phyloP scores from a whole-genome alignment of 2,113 vertebrate genomes.

The Lynx canadensis region DNA sequence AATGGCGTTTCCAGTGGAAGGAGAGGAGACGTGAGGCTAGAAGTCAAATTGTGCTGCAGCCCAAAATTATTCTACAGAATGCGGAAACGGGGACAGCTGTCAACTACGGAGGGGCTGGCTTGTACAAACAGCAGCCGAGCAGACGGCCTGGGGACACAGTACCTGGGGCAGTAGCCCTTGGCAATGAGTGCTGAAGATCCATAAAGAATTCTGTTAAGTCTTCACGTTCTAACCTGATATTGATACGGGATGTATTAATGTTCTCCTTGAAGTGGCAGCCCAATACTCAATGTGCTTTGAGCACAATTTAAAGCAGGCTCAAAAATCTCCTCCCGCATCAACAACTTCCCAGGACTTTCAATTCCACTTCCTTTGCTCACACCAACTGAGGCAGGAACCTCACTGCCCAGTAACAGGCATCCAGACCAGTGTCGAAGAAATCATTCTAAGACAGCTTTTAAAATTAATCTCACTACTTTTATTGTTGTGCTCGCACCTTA shows the following conservation, averaged over 20 bases:
- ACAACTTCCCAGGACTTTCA: slow-evolving; percentile 38
- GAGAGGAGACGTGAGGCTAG: background rate
- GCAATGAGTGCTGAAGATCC: background rate
- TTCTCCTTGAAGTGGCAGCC: background rate
- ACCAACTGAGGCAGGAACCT: slow-evolving; percentile 56
- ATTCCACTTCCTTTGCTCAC: background rate
- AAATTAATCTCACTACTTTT: slow-evolving; percentile 66
- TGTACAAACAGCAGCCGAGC: background rate
- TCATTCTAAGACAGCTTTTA: slow-evolving; percentile 52
- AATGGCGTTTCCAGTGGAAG: background rate
- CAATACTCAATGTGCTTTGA: background rate
- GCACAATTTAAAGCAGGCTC: background rate
- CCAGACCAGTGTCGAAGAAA: slow-evolving; percentile 5
- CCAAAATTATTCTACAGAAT: background rate
- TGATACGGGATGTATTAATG: background rate
- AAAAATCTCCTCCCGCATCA: background rate
- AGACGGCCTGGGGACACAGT: background rate
- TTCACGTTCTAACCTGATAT: background rate
- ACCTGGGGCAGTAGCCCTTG: background rate
- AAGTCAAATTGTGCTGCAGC: background rate
- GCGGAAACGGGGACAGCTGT: background rate
- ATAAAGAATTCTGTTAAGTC: background rate
- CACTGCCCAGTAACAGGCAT: background rate
- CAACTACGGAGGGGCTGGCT: too few species aligned
- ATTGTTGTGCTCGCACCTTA: slow-evolving; percentile 75